phyloP scores from a whole-genome alignment of 2,888 invertebrate species.

The Fragum fragum region DNA sequence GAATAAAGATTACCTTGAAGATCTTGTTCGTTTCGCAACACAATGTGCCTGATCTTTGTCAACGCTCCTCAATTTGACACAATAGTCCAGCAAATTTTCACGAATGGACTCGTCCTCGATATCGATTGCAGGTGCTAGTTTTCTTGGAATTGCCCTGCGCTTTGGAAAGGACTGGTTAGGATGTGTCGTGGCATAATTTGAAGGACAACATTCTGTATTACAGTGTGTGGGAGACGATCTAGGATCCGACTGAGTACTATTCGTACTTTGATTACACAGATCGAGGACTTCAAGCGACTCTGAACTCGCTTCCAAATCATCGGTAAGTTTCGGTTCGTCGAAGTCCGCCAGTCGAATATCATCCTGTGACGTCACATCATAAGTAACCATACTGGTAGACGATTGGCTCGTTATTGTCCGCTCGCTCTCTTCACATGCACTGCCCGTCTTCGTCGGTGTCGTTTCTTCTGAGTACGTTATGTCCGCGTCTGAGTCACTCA shows the following conservation, averaged over 20 bases:
- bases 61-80: slow-evolving; percentile 30
- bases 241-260: slow-evolving; percentile 1
- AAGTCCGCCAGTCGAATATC: neutral
- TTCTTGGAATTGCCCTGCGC: slow-evolving; percentile 26
- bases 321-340: neutral
- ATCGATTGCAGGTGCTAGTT: slow-evolving; percentile 48
- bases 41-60: neutral
- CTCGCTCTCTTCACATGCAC: neutral
- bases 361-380: neutral
- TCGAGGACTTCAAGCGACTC: slow-evolving; percentile 13
- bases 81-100: slow-evolving; percentile 45
- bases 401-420: neutral
- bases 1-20: slow-evolving; percentile 11
- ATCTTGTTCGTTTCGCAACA: slow-evolving; percentile 7
- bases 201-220: slow-evolving; percentile 19
- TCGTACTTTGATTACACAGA: slow-evolving; percentile 43
- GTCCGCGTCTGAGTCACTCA: slow-evolving; percentile 58
- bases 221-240: neutral
- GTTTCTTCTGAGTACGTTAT: slow-evolving; percentile 52
- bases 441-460: slow-evolving; percentile 28
- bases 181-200: neutral
- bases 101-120: slow-evolving; percentile 48
- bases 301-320: neutral
- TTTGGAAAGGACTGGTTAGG: neutral
- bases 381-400: neutral